Base-by-base conservation (phyloP, 2,113 vertebrate species). In the Microtus pennsylvanicus region DNA sequence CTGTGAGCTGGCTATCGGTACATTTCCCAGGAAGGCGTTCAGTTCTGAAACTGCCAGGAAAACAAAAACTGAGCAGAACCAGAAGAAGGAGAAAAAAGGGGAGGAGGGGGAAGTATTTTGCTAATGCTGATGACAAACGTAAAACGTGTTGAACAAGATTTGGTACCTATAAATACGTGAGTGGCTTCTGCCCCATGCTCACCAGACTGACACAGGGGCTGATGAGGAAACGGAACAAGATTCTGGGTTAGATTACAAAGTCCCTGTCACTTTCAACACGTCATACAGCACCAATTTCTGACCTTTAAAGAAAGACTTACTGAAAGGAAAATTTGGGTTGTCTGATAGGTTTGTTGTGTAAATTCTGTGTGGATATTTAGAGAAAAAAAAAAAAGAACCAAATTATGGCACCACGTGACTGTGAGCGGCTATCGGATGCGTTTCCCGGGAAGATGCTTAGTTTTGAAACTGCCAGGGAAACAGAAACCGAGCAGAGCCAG, bases 1-100 rank as follows among this genome's bases (percentile, higher is more conserved):
- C 72, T 77, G 3, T 30, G 50, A 87, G 47, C n/a, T n/a, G 21
- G 17, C 70, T 75, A 13, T 70, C 1, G 4, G 70, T 19, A 50
- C 38, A 3, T 80, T 45, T 88, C 26, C 21, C 14, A 22, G 87
- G 78, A 85, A 76, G 47, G 5, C 30, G 50, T 42, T 45, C 52
- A 10, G 45, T 76, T 95, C 58, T 90, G 55, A 45, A 93, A 93
- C 16, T 30, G 35, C 52, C 55, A 33, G 87, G 74, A 72, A 50
- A 92, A 90, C 50, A 2, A n/a, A 70, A 94, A 87, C 65, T 3
- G n/a, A 92, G 72, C 72, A 93, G 82, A 95, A 47, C 86, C 92
- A 75, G 72, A 61, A 9, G 63, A 58, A 63, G 26, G n/a, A 74
- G n/a, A 58, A 82, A 17, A 30, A 21, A 10, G 11, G 61, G 47